Conservation (phyloP, 2,113 vertebrate genomes). For the Pyxicephalus adspersus region DNA sequence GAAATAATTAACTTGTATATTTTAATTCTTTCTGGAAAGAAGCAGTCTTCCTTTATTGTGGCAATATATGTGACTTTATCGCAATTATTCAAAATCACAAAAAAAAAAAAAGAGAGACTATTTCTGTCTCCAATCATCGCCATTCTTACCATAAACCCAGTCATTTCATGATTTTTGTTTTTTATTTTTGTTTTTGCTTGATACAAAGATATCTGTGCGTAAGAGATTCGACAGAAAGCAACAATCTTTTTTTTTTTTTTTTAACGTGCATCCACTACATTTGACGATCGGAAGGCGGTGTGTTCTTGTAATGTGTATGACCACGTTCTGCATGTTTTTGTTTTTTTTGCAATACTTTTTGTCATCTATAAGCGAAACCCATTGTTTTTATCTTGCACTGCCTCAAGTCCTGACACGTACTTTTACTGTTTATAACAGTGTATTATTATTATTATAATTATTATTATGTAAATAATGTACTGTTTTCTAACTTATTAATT, state of each 20-base stretch:
- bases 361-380: conserved; percentile 63
- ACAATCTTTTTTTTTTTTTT: conserved; percentile 6
- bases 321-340: conserved; percentile 56
- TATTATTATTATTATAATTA: conserved; percentile 96
- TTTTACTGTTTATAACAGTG: conserved; percentile 97
- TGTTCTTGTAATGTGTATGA: conserved; percentile 29
- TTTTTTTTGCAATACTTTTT: conserved; percentile 28
- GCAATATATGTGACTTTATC: conserved; percentile 84
- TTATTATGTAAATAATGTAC: conserved; percentile 94
- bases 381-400: conserved; percentile 80
- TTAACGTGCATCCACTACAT: conserved; percentile 54
- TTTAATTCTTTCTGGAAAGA: conserved; percentile 77
- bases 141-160: conserved; percentile 29
- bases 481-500: conserved; percentile 99
- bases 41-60: conserved; percentile 86
- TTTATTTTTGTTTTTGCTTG: no score
- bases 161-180: not conserved
- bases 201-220: conserved; percentile 39
- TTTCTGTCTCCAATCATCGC: conserved; percentile 23
- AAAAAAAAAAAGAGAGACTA: conserved; percentile 58
- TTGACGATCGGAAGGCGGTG: conserved; percentile 48
- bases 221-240: conserved; percentile 5
- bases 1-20: conserved; percentile 63
- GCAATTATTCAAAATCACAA: conserved; percentile 55
- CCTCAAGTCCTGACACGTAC: conserved; percentile 86